These are phyloP conservation scores for Gephyroberyx darwinii DNA, from an alignment of 2,797 vertebrate genomes.

Conservation along the genomic window DNA sequence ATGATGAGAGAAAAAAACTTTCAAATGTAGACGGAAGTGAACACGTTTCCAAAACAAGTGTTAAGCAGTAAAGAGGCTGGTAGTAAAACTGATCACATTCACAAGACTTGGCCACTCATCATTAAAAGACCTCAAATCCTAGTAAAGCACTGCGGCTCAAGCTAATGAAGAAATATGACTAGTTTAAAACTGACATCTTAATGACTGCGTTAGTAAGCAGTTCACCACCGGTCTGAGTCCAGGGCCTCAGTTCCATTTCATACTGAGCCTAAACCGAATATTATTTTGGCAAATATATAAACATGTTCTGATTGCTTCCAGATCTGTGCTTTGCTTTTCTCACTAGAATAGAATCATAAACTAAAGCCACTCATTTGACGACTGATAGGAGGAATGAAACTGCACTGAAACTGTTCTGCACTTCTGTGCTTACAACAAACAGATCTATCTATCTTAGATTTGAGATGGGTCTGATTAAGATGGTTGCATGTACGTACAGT, in stretches of 20 bases:
- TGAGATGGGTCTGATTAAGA: not conserved
- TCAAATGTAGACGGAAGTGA: slow-evolving; percentile 4
- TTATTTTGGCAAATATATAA: slow-evolving; percentile 61
- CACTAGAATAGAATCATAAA: slow-evolving; percentile 21
- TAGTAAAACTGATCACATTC: slow-evolving; percentile 16
- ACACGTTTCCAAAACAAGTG: slow-evolving; percentile 8
- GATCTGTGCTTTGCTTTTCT: slow-evolving; percentile 10
- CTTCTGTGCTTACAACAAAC: not conserved
- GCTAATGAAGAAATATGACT: slow-evolving; percentile 60
- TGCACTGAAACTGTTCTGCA: slow-evolving; percentile 8
- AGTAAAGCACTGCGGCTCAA: slow-evolving; percentile 32
- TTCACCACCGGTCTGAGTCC: slow-evolving; percentile 40
- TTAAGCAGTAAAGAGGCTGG: slow-evolving; percentile 14
- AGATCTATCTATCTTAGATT: not conserved
- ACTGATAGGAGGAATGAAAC: slow-evolving; percentile 39
- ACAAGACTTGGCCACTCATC: slow-evolving; percentile 27
- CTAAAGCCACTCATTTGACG: slow-evolving; percentile 30
- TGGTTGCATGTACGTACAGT: not conserved
- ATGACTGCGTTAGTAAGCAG: slow-evolving; percentile 38
- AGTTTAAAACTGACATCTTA: slow-evolving; percentile 54
- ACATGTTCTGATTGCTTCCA: slow-evolving; percentile 58
- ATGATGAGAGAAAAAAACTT: not conserved
- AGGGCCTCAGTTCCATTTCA: slow-evolving; percentile 37
- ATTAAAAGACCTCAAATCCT: slow-evolving; percentile 45
- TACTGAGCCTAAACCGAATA: slow-evolving; percentile 42